A percentile compares a stretch with the other conserved stretches of the same genome.
These are phyloP conservation scores for Dromococcyx pavoninus DNA, from an alignment of 2,797 vertebrate genomes.

Conservation along the genomic window DNA sequence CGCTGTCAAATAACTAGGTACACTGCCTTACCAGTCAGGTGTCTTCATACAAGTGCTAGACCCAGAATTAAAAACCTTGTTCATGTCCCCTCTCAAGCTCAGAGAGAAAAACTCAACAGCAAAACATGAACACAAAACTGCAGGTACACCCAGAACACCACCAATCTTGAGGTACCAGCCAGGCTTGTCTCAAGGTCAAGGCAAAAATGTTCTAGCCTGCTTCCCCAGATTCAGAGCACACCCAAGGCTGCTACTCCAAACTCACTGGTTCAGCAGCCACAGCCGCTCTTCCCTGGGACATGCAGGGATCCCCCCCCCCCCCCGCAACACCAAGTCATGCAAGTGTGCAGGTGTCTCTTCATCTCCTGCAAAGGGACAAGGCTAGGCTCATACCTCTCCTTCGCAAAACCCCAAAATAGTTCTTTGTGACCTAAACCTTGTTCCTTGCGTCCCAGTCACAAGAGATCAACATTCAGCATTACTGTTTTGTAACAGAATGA, in stretches of 20 bases:
- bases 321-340: too few species aligned
- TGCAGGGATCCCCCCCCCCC: accelerated
- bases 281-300: neutral
- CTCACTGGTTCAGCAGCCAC: neutral
- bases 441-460: neutral
- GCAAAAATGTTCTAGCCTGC: neutral
- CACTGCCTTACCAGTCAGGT: neutral
- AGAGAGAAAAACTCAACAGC: neutral
- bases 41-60: neutral
- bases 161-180: accelerated
- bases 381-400: neutral
- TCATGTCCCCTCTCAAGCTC: neutral
- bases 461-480: neutral
- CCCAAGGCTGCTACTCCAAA: neutral
- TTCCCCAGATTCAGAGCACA: neutral
- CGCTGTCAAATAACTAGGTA: neutral
- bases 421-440: neutral
- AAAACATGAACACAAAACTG: neutral
- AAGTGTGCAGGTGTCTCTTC: neutral
- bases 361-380: neutral
- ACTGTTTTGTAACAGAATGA: neutral
- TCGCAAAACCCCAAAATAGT: neutral
- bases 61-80: neutral
- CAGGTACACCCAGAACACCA: neutral
- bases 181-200: neutral